Evolutionary conservation across 1,140 invertebrate species (phyloP).

Genomic region (Drosophila nigrodunni): DNA sequence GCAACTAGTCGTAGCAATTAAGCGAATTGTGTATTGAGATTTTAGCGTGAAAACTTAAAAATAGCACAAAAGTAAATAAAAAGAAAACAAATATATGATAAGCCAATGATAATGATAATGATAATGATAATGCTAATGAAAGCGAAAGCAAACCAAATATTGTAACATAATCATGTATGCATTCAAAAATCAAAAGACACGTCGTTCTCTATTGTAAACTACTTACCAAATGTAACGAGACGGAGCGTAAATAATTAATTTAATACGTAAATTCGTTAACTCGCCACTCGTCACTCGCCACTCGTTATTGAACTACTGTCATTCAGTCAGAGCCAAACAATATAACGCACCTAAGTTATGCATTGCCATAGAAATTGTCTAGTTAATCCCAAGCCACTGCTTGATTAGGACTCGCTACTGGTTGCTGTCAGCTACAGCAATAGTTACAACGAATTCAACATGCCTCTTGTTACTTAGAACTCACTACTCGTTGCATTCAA

Average conservation of each 20-base stretch:
- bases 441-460: not conserved
- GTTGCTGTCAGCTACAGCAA: not conserved
- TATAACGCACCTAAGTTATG: constrained; percentile 5
- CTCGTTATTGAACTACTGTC: not conserved
- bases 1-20: constrained; percentile 73
- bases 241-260: constrained; percentile 28
- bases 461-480: not conserved
- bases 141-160: constrained; percentile 28
- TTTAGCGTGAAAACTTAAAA: constrained; percentile 65
- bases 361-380: not conserved
- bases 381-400: not conserved
- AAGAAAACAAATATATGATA: constrained; percentile 1
- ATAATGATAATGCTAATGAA: not conserved
- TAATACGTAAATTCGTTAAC: constrained; percentile 8
- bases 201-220: constrained; percentile 27
- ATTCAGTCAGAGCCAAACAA: not conserved
- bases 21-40: constrained; percentile 76
- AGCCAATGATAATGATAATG: not conserved
- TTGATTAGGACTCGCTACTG: not conserved
- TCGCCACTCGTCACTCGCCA: not conserved
- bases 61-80: constrained; percentile 33
- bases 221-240: constrained; percentile 41
- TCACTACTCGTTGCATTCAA: not conserved
- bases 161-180: constrained; percentile 42
- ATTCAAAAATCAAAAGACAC: constrained; percentile 9